Percentiles rank a stretch among this genome's conserved stretches.
These are phyloP conservation scores for Brachylomia viminalis DNA, from an alignment of 2,888 invertebrate genomes.

Conservation along the genomic window DNA sequence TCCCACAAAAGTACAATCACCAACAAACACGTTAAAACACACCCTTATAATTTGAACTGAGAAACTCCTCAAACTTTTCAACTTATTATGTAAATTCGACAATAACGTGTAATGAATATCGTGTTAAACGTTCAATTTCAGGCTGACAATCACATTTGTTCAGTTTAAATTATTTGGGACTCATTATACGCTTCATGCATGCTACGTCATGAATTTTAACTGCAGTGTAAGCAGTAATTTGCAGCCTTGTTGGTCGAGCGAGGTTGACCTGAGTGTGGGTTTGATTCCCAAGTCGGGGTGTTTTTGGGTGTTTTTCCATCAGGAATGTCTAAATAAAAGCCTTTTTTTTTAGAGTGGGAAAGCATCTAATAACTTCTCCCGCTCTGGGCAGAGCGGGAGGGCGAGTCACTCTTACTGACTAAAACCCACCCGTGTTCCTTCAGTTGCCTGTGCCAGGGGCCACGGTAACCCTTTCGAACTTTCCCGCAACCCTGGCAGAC, in stretches of 20 bases:
- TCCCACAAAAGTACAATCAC: conserved; percentile 11
- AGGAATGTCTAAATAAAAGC: background rate
- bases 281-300: background rate
- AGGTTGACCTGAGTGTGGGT: background rate
- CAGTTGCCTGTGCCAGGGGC: no score
- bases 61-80: conserved; percentile 46
- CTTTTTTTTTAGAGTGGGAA: no score
- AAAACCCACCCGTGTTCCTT: no score
- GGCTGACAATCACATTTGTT: conserved; percentile 36
- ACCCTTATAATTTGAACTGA: conserved; percentile 25
- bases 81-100: conserved; percentile 57
- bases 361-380: no score
- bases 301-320: background rate
- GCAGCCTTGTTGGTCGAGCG: background rate
- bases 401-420: no score
- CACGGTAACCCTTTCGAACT: no score
- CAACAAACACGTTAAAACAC: conserved; percentile 22
- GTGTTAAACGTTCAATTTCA: conserved; percentile 55
- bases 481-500: no score
- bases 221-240: background rate
- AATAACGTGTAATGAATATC: conserved; percentile 50
- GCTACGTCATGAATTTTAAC: conserved; percentile 47
- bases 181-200: conserved; percentile 45
- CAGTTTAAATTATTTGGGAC: conserved; percentile 53
- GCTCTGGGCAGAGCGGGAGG: no score